phyloP scores from a whole-genome alignment of 2,113 vertebrate genomes.

The Lucifuga dentata region DNA sequence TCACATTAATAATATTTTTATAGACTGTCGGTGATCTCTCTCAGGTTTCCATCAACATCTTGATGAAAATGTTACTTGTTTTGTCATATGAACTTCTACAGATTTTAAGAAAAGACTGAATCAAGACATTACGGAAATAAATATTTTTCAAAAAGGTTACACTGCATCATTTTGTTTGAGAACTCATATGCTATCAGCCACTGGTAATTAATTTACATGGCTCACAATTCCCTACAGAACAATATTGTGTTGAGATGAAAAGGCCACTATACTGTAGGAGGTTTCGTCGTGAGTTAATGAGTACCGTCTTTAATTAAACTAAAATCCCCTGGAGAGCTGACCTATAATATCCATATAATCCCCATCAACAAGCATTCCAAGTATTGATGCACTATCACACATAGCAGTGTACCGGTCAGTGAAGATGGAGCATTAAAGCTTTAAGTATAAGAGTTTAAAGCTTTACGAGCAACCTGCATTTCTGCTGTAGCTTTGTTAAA shows the following conservation, averaged over 20 bases:
- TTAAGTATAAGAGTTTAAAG: neutral
- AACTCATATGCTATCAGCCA: constrained; percentile 58
- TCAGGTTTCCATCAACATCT: constrained; percentile 33
- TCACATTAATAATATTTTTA: neutral
- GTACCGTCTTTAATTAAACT: constrained; percentile 77
- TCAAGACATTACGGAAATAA: constrained; percentile 8
- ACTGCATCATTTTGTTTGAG: constrained; percentile 38
- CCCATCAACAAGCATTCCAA: constrained; percentile 45
- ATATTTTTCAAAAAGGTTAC: constrained; percentile 24
- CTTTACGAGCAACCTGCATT: neutral
- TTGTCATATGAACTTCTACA: constrained; percentile 6
- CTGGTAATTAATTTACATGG: constrained; percentile 68
- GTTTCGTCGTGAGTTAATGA: constrained; percentile 74
- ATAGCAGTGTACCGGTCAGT: neutral
- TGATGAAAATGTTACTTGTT: constrained; percentile 5
- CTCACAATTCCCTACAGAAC: constrained; percentile 61
- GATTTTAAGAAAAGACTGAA: constrained; percentile 13
- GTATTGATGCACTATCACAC: constrained; percentile 14
- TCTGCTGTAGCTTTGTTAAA: neutral
- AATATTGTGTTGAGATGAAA: constrained; percentile 63
- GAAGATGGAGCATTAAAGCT: constrained; percentile 4
- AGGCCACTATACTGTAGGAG: constrained; percentile 63
- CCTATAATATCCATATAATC: constrained; percentile 68
- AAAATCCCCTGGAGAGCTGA: constrained; percentile 61
- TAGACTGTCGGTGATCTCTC: neutral